Conservation (phyloP, 2,113 vertebrate genomes). For the western clawed frog (Xenopus tropicalis) region UCB_Xtro_10.0 CM004448.2:96306001-96306500, state of each 20-base stretch:
- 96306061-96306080: slow-evolving; percentile 34
- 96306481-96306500: no score
- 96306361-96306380: background rate
- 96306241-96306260: no score
- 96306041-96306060: slow-evolving; percentile 38
- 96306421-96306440: slow-evolving; percentile 30
- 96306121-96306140: background rate
- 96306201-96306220: no score
- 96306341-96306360: background rate
- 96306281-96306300: background rate
- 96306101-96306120: slow-evolving; percentile 25
- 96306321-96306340: background rate
- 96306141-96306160: no score
- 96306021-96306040: slow-evolving; percentile 35
- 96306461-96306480: background rate
- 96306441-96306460: background rate
- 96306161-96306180: background rate
- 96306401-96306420: slow-evolving; percentile 8
- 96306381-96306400: slow-evolving; percentile 9
- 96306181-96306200: background rate
- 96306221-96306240: no score
- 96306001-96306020: slow-evolving; percentile 29
- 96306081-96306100: slow-evolving; percentile 41
- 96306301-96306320: no score
- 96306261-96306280: no score